Evolutionary conservation across 2,797 vertebrate genomes (phyloP), one percentile per base, ranked within the genome.

Genomic region (Tragelaphus oryx): DNA sequence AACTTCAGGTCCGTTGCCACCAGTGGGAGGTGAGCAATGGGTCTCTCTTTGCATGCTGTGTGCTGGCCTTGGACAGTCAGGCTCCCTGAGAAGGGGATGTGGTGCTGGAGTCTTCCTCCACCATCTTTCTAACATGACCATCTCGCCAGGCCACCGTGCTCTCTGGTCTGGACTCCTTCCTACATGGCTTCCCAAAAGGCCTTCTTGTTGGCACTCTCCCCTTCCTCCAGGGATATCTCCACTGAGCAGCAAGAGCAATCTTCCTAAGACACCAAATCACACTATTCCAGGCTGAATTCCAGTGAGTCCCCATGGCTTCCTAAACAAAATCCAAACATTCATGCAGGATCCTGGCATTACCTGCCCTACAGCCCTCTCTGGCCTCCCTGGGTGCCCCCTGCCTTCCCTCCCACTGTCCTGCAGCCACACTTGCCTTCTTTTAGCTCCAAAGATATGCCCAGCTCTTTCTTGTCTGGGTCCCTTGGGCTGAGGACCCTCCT

Each of bases 241-340:
- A 16, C 22, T 76, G 44, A 6, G 44, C 20, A 54, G 86, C 65
- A 24, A 48, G n/a, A 78, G 50, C 41, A 28, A 17, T n/a, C n/a
- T 74, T 62, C 89, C 10, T 30, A 54, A 33, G 50, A 65, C 41
- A 46, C 33, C 22, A 2, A 30, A 83, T 28, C 76, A 16, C 20
- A 9, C 16, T 14, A 6, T 22, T 52, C 33, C 82, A 3, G 52
- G 0, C 4, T n/a, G 50, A 81, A 62, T 76, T 44, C 48, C 22
- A 3, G 30, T 22, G 33, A 9, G 48, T 79, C 48, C 80, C 50
- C 44, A 30, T 2, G 2, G 17, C 26, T 17, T n/a, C 30, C 37
- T 14, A 55, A 89, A 52, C 59, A 18, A 86, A 92, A 89, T 16
- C 44, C 30, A 59, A 74, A 79, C 48, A 41, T 55, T 55, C 76